phyloP scores from a whole-genome alignment of 2,113 vertebrate genomes.

The Eclectus roratus region DNA sequence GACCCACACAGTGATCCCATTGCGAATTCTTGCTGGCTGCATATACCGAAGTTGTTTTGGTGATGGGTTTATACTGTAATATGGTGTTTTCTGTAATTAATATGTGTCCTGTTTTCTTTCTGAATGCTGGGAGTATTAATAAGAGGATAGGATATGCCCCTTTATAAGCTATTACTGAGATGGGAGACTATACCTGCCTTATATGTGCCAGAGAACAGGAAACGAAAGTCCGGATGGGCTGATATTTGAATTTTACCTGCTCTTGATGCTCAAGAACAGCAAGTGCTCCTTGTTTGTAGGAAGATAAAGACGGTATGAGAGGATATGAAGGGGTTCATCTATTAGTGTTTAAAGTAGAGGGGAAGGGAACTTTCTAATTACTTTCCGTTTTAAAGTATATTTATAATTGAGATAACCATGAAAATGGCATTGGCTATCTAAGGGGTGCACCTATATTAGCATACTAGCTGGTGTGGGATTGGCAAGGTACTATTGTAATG shows the following conservation, averaged over 20 bases:
- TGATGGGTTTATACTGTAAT: not conserved
- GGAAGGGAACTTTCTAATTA: not conserved
- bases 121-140: not conserved
- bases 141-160: not conserved
- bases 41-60: not conserved
- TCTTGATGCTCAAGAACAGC: not conserved
- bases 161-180: not conserved
- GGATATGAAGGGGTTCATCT: not conserved
- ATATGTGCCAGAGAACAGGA: not conserved
- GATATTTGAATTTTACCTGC: not conserved
- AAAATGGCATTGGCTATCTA: not conserved
- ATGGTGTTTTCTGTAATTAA: not conserved
- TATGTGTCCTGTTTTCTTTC: not conserved
- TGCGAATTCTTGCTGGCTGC: not conserved
- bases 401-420: not conserved
- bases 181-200: not conserved
- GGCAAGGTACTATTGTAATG: not conserved
- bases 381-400: not conserved
- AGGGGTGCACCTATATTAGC: not conserved
- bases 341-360: not conserved
- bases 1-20: fast-evolving
- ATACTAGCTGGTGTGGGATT: not conserved
- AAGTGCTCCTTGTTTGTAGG: not conserved
- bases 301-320: not conserved
- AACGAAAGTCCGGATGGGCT: not conserved